Evolutionary conservation across 2,888 invertebrate genomes (phyloP).

Genomic region (Leptopilina drosophilae): DNA sequence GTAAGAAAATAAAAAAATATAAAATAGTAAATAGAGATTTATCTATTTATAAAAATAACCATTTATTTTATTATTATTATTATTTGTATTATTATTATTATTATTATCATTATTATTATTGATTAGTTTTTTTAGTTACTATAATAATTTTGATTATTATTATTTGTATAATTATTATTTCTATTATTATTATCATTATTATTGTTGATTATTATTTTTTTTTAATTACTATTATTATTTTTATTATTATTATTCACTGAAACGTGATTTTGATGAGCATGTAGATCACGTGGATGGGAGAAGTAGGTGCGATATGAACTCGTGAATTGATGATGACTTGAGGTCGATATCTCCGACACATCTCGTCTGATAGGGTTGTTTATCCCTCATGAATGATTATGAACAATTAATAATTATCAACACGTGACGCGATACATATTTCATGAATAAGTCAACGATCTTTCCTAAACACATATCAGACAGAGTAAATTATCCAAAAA

Average conservation of each 20-base stretch:
- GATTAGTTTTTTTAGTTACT: no score
- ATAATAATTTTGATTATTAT: no score
- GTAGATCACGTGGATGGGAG: neutral
- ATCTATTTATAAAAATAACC: no score
- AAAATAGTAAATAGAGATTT: no score
- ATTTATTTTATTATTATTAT: no score
- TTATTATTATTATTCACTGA: neutral
- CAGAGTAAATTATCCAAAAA: neutral
- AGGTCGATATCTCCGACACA: neutral
- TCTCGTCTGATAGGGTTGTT: neutral
- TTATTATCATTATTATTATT: no score
- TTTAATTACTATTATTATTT: no score
- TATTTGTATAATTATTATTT: no score
- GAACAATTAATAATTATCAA: neutral
- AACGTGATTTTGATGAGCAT: slow-evolving; percentile 10
- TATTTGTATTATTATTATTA: no score
- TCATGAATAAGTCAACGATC: slow-evolving; percentile 4
- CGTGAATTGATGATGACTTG: slow-evolving; percentile 7
- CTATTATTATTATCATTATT: no score
- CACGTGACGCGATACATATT: neutral
- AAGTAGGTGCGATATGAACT: neutral
- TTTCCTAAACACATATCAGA: neutral
- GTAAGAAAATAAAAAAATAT: no score
- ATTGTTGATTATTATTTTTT: no score
- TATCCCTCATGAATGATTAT: neutral